A percentile compares a stretch with the other conserved stretches of the same genome.
phyloP scores from a whole-genome alignment of 2,888 invertebrate species.

The Aricia artaxerxes region DNA sequence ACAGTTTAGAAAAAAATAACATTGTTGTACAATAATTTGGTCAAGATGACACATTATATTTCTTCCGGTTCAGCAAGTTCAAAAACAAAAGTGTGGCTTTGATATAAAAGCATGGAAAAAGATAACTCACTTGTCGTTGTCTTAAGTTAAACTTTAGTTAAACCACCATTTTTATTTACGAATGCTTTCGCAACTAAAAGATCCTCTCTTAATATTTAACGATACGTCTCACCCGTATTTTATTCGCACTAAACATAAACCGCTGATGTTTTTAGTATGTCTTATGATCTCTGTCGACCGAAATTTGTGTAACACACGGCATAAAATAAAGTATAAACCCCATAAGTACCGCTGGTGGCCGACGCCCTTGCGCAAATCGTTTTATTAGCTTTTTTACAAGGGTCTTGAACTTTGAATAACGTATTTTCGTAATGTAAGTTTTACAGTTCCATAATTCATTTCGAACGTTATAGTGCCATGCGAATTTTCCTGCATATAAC shows the following conservation, averaged over 20 bases:
- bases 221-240: neutral
- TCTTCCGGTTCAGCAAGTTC: neutral
- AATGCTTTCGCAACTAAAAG: neutral
- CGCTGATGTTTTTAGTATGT: constrained; percentile 3
- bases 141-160: neutral
- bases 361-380: neutral
- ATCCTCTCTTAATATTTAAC: neutral
- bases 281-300: constrained; percentile 18
- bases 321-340: constrained; percentile 21
- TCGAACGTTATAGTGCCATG: neutral
- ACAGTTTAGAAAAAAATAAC: no score
- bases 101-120: no score
- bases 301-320: constrained; percentile 2
- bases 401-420: constrained; percentile 11
- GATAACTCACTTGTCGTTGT: no score
- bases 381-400: constrained; percentile 18
- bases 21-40: no score
- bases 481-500: neutral
- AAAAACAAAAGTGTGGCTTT: neutral
- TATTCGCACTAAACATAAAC: constrained; percentile 1
- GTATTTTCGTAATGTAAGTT: neutral
- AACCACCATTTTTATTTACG: neutral
- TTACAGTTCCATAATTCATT: neutral
- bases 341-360: constrained; percentile 2
- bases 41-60: no score